These are phyloP conservation scores for Megatriorchis doriae DNA, from an alignment of 2,113 vertebrate species.

Conservation along the genomic window DNA sequence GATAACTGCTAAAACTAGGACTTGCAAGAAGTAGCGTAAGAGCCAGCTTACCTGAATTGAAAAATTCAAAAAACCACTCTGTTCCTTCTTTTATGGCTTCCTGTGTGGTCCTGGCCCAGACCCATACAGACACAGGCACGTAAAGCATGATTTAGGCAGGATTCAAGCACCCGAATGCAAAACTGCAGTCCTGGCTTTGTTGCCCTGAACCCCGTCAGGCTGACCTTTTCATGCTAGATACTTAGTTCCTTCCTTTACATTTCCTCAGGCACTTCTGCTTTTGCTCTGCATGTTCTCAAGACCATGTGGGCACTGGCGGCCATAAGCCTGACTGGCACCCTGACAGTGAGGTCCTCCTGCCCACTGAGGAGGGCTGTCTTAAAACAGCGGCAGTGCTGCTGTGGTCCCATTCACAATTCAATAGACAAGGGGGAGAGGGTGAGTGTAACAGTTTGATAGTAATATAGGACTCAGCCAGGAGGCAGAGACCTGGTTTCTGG, in stretches of 20 bases:
- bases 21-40: not conserved
- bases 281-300: not conserved
- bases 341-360: not conserved
- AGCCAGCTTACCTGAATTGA: not conserved
- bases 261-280: not conserved
- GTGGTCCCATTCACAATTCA: not conserved
- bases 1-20: not conserved
- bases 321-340: not conserved
- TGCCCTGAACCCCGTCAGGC: not conserved
- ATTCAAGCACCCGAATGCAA: not conserved
- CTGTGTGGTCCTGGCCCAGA: not conserved
- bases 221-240: not conserved
- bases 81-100: not conserved
- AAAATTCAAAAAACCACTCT: not conserved
- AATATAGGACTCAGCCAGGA: not conserved
- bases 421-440: not conserved
- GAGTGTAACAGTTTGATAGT: not conserved
- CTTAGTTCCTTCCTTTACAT: not conserved
- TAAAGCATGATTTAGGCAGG: not conserved
- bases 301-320: rapidly evolving
- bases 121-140: not conserved
- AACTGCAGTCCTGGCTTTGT: not conserved
- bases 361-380: not conserved
- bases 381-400: not conserved
- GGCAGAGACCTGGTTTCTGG: not conserved